Evolutionary conservation across 2,888 invertebrate species (phyloP).

Genomic region (Ophonus ardosiacus): DNA sequence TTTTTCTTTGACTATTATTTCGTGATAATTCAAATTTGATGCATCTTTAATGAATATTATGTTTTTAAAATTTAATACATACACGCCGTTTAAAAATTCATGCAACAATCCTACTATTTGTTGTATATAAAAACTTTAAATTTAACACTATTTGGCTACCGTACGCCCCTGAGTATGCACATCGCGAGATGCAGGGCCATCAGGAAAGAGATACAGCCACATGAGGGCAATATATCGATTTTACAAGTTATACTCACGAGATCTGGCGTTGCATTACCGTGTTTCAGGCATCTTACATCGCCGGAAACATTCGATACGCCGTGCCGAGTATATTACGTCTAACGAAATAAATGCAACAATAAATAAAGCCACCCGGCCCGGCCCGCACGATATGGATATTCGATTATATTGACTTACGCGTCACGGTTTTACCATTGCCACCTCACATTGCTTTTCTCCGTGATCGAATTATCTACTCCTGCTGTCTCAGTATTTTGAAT

Average conservation of each 20-base stretch:
- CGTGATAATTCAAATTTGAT: too few species aligned
- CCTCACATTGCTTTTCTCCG: background rate
- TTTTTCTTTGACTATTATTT: too few species aligned
- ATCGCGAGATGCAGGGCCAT: background rate
- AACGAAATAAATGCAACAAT: constrained; percentile 53
- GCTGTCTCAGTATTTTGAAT: constrained; percentile 22
- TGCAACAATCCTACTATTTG: too few species aligned
- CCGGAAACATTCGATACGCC: constrained; percentile 35
- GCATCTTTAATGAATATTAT: too few species aligned
- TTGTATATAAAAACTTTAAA: too few species aligned
- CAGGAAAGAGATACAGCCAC: constrained; percentile 48
- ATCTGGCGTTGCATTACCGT: constrained; percentile 54
- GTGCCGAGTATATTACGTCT: constrained; percentile 37
- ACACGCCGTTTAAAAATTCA: too few species aligned
- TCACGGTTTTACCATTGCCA: background rate
- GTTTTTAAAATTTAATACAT: too few species aligned
- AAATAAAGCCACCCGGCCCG: constrained; percentile 12
- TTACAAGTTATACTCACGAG: constrained; percentile 57
- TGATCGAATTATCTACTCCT: constrained; percentile 38
- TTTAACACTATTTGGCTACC: too few species aligned
- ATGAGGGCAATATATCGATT: constrained; percentile 59
- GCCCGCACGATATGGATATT: constrained; percentile 27
- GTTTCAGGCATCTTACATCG: constrained; percentile 42
- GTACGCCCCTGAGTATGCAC: too few species aligned
- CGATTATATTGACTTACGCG: constrained; percentile 50